Evolutionary conservation across 2,797 vertebrate genomes (phyloP).

Genomic region (Micromesistius poutassou): DNA sequence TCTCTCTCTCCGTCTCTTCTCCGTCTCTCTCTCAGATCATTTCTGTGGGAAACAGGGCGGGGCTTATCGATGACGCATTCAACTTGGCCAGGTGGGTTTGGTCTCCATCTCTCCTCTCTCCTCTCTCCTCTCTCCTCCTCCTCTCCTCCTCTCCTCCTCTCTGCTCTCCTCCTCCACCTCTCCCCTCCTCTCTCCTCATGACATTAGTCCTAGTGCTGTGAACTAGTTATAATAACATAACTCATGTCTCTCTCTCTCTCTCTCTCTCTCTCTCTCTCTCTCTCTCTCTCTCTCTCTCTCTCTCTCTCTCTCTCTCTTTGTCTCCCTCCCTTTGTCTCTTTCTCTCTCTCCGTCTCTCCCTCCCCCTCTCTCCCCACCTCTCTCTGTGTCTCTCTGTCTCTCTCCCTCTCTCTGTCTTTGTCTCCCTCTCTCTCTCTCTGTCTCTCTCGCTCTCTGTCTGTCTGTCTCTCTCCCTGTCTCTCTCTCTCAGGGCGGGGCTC

Average conservation of each 20-base stretch:
- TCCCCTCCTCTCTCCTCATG: conserved; percentile 8
- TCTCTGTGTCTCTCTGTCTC: background rate
- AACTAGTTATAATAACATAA: no score
- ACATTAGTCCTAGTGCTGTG: no score
- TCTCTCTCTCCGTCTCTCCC: background rate
- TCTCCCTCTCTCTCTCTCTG: no score
- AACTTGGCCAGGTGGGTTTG: conserved; percentile 90
- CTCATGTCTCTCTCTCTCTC: conserved; percentile 5
- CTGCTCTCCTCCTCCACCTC: background rate
- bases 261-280: background rate
- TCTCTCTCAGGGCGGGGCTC: conserved; percentile 84
- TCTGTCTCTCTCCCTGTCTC: background rate
- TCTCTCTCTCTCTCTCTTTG: background rate
- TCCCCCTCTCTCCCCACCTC: background rate
- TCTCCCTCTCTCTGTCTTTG: no score
- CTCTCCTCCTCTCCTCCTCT: background rate
- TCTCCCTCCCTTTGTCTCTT: background rate
- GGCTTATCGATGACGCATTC: conserved; percentile 95
- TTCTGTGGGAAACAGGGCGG: conserved; percentile 93
- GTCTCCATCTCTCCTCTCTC: background rate
- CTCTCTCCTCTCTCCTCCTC: background rate
- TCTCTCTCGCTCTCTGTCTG: no score
- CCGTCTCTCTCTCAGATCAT: conserved; percentile 76
- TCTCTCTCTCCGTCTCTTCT: background rate
- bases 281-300: background rate